Evolutionary conservation across 2,797 vertebrate genomes (phyloP).

Genomic region (Carduelis carduelis): DNA sequence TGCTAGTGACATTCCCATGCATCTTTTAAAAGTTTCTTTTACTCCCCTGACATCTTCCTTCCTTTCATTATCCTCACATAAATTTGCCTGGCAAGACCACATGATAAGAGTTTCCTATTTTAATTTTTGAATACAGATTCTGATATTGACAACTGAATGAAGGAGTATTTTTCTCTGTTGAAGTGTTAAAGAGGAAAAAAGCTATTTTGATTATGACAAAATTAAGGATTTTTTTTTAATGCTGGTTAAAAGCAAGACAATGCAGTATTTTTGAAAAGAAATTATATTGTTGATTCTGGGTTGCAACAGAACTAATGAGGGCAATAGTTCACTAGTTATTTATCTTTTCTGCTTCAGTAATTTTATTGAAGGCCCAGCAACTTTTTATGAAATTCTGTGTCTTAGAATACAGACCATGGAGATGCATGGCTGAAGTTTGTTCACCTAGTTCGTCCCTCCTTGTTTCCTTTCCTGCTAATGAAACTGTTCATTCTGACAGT

Average conservation of each 20-base stretch:
- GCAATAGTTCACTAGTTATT: not conserved
- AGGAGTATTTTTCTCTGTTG: not conserved
- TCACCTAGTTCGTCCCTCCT: not conserved
- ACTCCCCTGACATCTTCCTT: not conserved
- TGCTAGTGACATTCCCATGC: not conserved
- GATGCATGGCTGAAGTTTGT: not conserved
- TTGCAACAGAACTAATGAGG: not conserved
- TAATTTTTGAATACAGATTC: not conserved
- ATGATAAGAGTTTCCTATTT: not conserved
- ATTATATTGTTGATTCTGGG: not conserved
- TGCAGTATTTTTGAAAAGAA: not conserved
- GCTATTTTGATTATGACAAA: not conserved
- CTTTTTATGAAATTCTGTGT: not conserved
- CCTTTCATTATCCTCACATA: not conserved
- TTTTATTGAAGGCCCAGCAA: not conserved
- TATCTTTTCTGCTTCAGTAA: not conserved
- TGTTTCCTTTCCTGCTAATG: not conserved
- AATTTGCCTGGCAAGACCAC: not conserved
- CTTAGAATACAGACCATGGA: not conserved
- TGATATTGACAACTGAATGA: not conserved
- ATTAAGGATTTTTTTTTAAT: not conserved
- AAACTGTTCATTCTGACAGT: not conserved
- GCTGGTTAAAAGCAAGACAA: not conserved
- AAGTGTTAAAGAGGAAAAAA: not conserved
- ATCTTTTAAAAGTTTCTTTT: constrained; percentile 1